Base-by-base conservation (phyloP, 2,113 vertebrate species). In the Dissostichus mawsoni region DNA sequence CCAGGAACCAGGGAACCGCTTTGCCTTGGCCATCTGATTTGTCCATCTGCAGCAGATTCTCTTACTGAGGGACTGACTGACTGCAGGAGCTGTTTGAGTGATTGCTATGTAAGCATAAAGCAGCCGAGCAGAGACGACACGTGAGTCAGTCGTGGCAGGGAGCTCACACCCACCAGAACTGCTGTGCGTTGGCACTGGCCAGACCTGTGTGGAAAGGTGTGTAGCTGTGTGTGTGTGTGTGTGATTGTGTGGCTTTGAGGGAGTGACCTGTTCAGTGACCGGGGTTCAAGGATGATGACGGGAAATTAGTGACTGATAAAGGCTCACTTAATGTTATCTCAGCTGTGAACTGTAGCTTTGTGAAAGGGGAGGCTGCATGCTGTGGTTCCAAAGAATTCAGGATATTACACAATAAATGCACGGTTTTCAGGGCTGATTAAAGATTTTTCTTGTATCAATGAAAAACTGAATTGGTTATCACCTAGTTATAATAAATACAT, bases 231-330 rank as follows among this genome's bases (percentile, higher is more conserved):
- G 11, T 23, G 3, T 68, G 20, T 20, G 20, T 20, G 20, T 1
- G 5, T 33, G 33, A 33, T 14, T 78, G 50, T 23, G 11, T 41
- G 18, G 45, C 13, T 75, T 47, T 36, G 2, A 18, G 25, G n/a
- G 67, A 55, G 69, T 51, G 47, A 74, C 47, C 16, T 25, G n/a
- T 6, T 50, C 56, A 33, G 12, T 53, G 68, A 57, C 50, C 13
- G 4, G 57, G 45, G 85, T 72, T 89, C 70, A 86, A 84, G 65
- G 76, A 82, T 69, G 33, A 25, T 59, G 29, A 63, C 59, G 47
- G 68, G 36, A 77, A 82, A 74, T 79, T 1, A 69, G 51, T 17
- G 17, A 20, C 20, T 78, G 57, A 63, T 72, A 41, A 8, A 12
- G 11, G 59, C 53, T 29, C 0, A 2, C 11, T 50, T 18, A 14